Evolutionary conservation across 2,113 vertebrate species (phyloP).

Genomic region (Perca fluviatilis): DNA sequence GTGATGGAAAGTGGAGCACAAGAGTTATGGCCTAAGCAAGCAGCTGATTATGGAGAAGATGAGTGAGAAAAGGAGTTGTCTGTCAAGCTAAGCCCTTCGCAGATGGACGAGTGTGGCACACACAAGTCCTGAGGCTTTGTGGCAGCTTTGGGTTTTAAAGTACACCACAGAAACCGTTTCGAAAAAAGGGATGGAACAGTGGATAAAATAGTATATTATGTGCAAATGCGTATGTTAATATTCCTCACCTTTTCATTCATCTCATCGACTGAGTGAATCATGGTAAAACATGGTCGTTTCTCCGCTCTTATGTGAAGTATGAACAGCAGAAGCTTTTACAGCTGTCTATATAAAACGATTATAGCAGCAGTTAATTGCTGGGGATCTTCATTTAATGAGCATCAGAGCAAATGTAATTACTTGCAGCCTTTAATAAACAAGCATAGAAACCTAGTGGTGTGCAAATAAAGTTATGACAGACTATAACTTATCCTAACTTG

Average conservation of each 20-base stretch:
- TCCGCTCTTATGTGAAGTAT: slow-evolving; percentile 15
- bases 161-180: slow-evolving; percentile 28
- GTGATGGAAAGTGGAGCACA: slow-evolving; percentile 59
- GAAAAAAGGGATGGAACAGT: slow-evolving; percentile 20
- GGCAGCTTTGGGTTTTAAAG: slow-evolving; percentile 50
- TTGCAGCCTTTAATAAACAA: slow-evolving; percentile 53
- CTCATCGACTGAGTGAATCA: not conserved
- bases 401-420: slow-evolving; percentile 51
- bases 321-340: slow-evolving; percentile 45
- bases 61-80: slow-evolving; percentile 57
- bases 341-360: slow-evolving; percentile 45
- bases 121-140: slow-evolving; percentile 50
- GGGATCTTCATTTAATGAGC: slow-evolving; percentile 56
- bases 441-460: slow-evolving; percentile 10
- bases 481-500: slow-evolving; percentile 37
- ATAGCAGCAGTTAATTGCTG: slow-evolving; percentile 46
- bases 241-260: slow-evolving; percentile 43
- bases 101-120: slow-evolving; percentile 55
- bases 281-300: slow-evolving; percentile 5
- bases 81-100: slow-evolving; percentile 60
- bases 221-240: slow-evolving; percentile 23
- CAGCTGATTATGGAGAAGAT: slow-evolving; percentile 65
- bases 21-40: slow-evolving; percentile 65
- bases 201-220: slow-evolving; percentile 8
- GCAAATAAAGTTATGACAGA: slow-evolving; percentile 54